Evolutionary conservation across 1,140 invertebrate genomes (phyloP), one percentile per base, ranked within the genome.

Genomic region (Drosophila auraria): DNA sequence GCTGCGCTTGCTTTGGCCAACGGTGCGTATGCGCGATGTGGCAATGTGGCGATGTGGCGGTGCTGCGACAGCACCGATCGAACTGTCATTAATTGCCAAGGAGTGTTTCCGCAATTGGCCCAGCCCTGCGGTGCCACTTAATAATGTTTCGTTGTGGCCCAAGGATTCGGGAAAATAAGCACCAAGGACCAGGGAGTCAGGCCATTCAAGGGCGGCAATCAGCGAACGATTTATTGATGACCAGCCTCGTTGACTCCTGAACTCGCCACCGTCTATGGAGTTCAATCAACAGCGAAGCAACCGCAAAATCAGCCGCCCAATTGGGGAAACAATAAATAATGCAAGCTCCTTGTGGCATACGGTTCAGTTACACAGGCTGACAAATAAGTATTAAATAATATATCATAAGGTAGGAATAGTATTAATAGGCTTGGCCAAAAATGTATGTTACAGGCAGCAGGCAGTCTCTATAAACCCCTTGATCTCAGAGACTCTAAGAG

Each of bases 111-210:
- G 51, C 81, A 80, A 83, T 70, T 63, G 66, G 63, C 44, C 53
- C 73, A 66, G 56, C 60, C 40, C 86, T 90, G 84, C 61, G 84
- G 84, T 79, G 56, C 56, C 68, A 84, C 80, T 89, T 90, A 84
- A 89, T 90, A 83, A 84, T 71, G 68, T 53, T 65, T 87, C 64
- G 57, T 80, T 68, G 64, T 60, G 61, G 76, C 51, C 62, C 57
- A 78, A 42, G 63, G 57, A 61, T 23, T 61, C 25, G 76, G 42
- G 30, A 50, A 77, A 77, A 12, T 64, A 75, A 81, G 62, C 25
- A 78, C 40, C 53, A 30, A 84, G 59, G 36, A 78, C 40, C 58
- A 38, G 23, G 47, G 23, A 74, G 45, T n/a, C 25, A 66, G 70
- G 54, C 44, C 54, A 30, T 58, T 50, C 70, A 44, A 82, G 62